Evolutionary conservation across 2,797 vertebrate species (phyloP).

Genomic region (Petrocephalus schoutedeni): DNA sequence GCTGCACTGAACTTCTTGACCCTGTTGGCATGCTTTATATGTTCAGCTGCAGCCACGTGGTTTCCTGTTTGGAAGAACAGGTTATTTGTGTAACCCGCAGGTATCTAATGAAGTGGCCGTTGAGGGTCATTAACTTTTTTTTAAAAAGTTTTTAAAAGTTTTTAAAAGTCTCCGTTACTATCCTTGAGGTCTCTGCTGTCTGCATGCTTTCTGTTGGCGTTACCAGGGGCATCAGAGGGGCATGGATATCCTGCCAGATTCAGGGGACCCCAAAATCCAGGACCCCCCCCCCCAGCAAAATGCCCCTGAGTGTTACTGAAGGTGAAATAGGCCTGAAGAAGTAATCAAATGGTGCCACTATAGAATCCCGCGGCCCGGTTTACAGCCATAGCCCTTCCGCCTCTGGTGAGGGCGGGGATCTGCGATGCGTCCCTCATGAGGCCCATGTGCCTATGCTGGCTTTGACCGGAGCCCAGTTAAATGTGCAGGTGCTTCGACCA

Average conservation of each 20-base stretch:
- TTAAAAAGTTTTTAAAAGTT: neutral
- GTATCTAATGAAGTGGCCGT: neutral
- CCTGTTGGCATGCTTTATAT: neutral
- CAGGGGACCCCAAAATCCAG: neutral
- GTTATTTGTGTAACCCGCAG: neutral
- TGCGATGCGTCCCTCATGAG: neutral
- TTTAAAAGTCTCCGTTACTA: neutral
- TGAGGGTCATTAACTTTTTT: neutral
- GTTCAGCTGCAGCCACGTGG: neutral
- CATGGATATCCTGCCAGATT: neutral
- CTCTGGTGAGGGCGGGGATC: neutral
- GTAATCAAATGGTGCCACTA: neutral
- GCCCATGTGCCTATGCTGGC: neutral
- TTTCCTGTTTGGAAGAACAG: neutral
- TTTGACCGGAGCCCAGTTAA: neutral
- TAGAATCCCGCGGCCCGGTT: neutral
- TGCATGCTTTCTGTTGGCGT: neutral
- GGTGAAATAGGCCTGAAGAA: neutral
- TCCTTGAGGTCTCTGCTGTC: neutral
- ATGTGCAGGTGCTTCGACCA: neutral
- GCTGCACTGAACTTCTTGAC: neutral
- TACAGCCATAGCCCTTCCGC: neutral
- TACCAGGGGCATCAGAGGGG: neutral
- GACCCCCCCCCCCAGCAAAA: neutral
- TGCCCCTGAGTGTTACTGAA: neutral